Evolutionary conservation across 2,888 invertebrate species (phyloP).

Genomic region (Brenthis ino): DNA sequence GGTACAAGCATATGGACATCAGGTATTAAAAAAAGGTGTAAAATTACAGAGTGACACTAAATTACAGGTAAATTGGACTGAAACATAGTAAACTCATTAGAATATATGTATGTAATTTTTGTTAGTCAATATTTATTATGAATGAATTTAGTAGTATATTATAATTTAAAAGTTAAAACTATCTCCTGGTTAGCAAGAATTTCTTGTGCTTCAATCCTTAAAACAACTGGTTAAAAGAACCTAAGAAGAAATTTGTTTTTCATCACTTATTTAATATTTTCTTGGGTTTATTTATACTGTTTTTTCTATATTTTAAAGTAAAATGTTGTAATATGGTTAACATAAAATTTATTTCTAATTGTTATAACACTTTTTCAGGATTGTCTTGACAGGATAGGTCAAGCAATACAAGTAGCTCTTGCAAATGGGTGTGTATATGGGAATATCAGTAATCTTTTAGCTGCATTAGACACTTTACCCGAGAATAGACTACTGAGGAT

Average conservation of each 20-base stretch:
- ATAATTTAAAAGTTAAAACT: no score
- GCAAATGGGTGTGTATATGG: constrained; percentile 91
- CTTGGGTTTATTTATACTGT: constrained; percentile 9
- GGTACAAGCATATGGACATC: constrained; percentile 69
- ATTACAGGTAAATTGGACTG: constrained; percentile 58
- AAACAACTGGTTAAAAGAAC: no score
- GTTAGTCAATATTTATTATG: background rate
- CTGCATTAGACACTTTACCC: constrained; percentile 84
- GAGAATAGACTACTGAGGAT: constrained; percentile 85
- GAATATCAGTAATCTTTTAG: constrained; percentile 86
- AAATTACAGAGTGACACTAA: constrained; percentile 65
- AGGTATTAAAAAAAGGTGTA: constrained; percentile 57
- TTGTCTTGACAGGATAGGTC: constrained; percentile 90
- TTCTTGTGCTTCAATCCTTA: no score
- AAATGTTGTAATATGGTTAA: no score
- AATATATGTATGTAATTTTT: background rate
- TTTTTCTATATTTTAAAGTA: no score
- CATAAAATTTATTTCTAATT: no score
- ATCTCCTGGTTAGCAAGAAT: no score
- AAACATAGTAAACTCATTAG: no score
- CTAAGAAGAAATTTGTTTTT: no score
- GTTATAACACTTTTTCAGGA: constrained; percentile 67
- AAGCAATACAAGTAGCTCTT: constrained; percentile 91
- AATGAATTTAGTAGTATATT: no score
- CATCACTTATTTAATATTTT: background rate